phyloP scores from a whole-genome alignment of 2,888 invertebrate species.

The Exocentrus adspersus region DNA sequence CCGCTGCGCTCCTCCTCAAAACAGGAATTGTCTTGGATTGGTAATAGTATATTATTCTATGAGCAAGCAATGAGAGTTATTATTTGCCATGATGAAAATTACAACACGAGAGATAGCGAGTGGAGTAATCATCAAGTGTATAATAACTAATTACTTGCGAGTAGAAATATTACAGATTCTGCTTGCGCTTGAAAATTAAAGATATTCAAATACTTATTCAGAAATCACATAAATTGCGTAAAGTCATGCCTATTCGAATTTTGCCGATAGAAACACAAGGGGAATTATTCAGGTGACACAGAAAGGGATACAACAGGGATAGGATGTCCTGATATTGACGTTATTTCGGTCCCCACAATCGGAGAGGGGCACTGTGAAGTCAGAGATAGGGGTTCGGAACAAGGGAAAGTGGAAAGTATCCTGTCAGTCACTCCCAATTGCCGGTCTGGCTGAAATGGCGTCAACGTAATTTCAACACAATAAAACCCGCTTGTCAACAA shows the following conservation, averaged over 20 bases:
- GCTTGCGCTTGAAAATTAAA: no score
- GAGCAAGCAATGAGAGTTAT: no score
- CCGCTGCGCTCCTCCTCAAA: no score
- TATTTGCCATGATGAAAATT: no score
- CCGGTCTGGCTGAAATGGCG: conserved; percentile 36
- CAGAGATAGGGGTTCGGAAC: conserved; percentile 18
- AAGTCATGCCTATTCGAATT: not conserved
- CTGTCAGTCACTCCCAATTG: conserved; percentile 37
- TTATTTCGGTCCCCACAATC: not conserved
- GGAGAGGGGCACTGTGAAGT: conserved; percentile 10
- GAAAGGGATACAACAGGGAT: conserved; percentile 1
- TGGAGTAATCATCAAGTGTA: no score
- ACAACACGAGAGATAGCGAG: no score
- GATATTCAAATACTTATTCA: no score
- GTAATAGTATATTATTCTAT: no score
- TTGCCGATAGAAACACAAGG: not conserved
- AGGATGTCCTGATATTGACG: conserved; percentile 12
- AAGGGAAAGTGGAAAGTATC: conserved; percentile 26
- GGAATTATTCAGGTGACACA: not conserved
- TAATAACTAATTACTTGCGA: no score
- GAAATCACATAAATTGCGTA: not conserved
- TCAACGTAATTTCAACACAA: conserved; percentile 26
- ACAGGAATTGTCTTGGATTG: no score
- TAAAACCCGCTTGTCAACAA: conserved; percentile 15
- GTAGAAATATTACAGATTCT: no score